phyloP scores from a whole-genome alignment of 1,140 invertebrate species.

The Scaptomyza pallida region DNA sequence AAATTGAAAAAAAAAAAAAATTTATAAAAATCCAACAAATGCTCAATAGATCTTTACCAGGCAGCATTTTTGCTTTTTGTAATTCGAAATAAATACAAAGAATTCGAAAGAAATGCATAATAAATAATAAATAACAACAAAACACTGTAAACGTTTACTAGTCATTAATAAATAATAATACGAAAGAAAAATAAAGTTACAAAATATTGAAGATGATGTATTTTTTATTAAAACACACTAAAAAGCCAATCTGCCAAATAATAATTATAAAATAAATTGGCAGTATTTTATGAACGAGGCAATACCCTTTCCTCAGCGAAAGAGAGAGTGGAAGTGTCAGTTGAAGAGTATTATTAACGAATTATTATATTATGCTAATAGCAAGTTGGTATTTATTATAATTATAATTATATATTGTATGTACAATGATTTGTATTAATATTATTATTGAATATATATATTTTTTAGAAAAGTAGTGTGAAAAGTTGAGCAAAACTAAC shows the following conservation, averaged over 20 bases:
- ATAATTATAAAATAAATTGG: slow-evolving; percentile 30
- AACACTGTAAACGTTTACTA: slow-evolving; percentile 75
- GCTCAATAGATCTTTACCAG: slow-evolving; percentile 60
- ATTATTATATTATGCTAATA: slow-evolving; percentile 74
- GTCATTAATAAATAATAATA: slow-evolving; percentile 61
- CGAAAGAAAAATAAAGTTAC: slow-evolving; percentile 18
- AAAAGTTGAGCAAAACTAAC: slow-evolving; percentile 43
- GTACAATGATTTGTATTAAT: slow-evolving; percentile 77
- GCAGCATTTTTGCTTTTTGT: slow-evolving; percentile 55
- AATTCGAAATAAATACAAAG: slow-evolving; percentile 6
- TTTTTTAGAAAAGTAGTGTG: slow-evolving; percentile 78
- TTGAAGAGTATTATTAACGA: slow-evolving; percentile 79
- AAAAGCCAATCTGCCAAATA: slow-evolving; percentile 44
- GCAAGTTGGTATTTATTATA: slow-evolving; percentile 81
- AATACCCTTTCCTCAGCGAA: slow-evolving; percentile 12
- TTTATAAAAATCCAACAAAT: slow-evolving; percentile 13
- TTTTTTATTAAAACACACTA: slow-evolving; percentile 75
- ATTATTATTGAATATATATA: slow-evolving; percentile 80
- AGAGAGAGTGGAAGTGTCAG: slow-evolving; percentile 47
- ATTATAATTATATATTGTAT: slow-evolving; percentile 70
- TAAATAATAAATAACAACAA: slow-evolving; percentile 37
- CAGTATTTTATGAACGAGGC: slow-evolving; percentile 58
- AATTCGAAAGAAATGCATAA: slow-evolving; percentile 3
- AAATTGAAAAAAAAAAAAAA: slow-evolving; percentile 22
- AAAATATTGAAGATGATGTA: slow-evolving; percentile 56